Evolutionary conservation across 2,888 invertebrate genomes (phyloP).

Genomic region (Metallyticus violacea): DNA sequence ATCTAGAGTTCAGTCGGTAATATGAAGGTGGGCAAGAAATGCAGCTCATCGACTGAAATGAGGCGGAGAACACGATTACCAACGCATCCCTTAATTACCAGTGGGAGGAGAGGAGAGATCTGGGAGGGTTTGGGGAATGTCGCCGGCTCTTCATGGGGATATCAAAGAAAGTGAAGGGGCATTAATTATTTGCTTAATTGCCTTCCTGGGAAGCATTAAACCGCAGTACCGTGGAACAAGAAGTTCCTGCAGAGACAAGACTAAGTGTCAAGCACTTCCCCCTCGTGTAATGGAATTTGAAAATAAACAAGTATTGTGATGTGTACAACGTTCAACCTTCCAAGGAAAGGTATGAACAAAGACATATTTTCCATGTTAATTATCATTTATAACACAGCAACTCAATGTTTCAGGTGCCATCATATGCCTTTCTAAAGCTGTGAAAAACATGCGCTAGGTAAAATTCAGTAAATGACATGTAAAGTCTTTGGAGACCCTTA

Average conservation of each 20-base stretch:
- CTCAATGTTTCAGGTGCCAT: too few relatives aligned
- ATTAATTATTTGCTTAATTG: conserved; percentile 9
- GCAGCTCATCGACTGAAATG: background rate
- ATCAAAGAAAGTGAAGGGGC: conserved; percentile 1
- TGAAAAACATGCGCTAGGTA: too few relatives aligned
- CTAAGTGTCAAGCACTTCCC: background rate
- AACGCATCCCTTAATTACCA: background rate
- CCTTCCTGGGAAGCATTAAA: background rate
- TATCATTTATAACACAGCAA: too few relatives aligned
- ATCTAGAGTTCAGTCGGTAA: background rate
- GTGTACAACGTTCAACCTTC: too few relatives aligned
- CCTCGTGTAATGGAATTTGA: background rate
- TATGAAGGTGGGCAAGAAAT: background rate
- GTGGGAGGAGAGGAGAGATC: background rate
- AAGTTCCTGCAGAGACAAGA: background rate
- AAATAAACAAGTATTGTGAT: background rate
- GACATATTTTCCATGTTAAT: too few relatives aligned
- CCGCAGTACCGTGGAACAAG: background rate
- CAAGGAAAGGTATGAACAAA: too few relatives aligned
- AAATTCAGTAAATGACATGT: too few relatives aligned
- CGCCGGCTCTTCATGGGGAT: background rate
- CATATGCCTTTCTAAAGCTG: too few relatives aligned
- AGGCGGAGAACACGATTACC: background rate
- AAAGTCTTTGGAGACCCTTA: too few relatives aligned
- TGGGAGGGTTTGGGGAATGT: background rate